Conservation (phyloP, 2,797 vertebrate species). For the Zalophus californianus region DNA sequence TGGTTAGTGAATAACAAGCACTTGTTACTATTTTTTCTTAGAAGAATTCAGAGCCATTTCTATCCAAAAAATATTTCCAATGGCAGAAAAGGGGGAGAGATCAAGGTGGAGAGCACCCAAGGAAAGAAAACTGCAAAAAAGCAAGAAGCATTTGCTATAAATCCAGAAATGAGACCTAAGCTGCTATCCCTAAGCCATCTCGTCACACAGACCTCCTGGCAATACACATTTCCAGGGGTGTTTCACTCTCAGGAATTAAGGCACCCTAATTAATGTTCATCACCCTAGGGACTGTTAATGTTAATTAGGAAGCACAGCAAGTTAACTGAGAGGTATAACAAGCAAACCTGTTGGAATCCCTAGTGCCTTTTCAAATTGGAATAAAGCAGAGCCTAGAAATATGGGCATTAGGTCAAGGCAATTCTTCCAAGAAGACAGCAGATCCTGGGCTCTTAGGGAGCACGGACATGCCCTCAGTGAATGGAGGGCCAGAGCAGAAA, state of each 20-base stretch:
- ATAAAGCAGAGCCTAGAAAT: conserved; percentile 14
- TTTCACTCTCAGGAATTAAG: background rate
- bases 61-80: background rate
- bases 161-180: background rate
- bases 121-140: background rate
- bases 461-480: background rate
- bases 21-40: background rate
- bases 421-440: background rate
- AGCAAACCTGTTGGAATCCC: background rate
- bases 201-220: background rate
- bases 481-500: background rate
- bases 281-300: background rate
- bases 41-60: background rate
- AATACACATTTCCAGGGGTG: background rate
- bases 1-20: conserved; percentile 46
- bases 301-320: background rate
- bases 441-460: background rate
- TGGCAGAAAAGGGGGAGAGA: too few relatives aligned
- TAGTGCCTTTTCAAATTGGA: background rate
- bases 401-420: background rate
- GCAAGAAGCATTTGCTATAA: background rate
- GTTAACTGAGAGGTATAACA: background rate
- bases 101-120: background rate
- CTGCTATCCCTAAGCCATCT: background rate
- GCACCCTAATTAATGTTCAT: background rate